Conservation (phyloP, 2,797 vertebrate genomes). For the Phrynocephalus guinanensis region DNA sequence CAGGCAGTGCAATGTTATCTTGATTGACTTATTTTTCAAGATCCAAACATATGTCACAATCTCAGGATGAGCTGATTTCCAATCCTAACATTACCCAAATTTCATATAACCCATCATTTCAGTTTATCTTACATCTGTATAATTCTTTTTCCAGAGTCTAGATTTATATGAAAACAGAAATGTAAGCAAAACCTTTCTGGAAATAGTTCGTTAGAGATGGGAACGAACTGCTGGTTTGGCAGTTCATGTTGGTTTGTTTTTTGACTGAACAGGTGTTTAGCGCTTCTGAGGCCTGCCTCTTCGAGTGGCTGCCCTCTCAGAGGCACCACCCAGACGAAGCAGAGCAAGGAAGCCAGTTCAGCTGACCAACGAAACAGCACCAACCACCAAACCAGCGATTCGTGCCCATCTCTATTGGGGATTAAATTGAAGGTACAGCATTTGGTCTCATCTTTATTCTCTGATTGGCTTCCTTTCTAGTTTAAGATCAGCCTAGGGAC, state of each 20-base stretch:
- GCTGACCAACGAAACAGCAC: too few relatives aligned
- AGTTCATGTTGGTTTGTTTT: too few relatives aligned
- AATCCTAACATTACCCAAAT: background rate
- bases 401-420: background rate
- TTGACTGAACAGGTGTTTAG: too few relatives aligned
- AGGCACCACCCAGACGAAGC: too few relatives aligned
- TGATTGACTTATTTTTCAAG: too few relatives aligned
- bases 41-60: background rate
- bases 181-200: background rate
- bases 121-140: background rate
- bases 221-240: too few relatives aligned
- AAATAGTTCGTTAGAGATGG: background rate
- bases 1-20: too few relatives aligned
- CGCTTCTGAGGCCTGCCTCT: too few relatives aligned
- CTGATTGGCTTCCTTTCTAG: background rate
- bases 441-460: background rate
- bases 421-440: background rate
- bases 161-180: too few relatives aligned
- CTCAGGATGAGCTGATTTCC: background rate
- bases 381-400: too few relatives aligned
- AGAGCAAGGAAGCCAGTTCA: too few relatives aligned
- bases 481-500: background rate
- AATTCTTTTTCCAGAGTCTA: background rate
- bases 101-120: background rate
- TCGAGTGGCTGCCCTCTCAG: too few relatives aligned